Percentiles rank a stretch among this genome's conserved stretches.
These are phyloP conservation scores for Dysidea cf. avara DNA, from an alignment of 37 sponge, comb jelly and placozoan genomes.

Conservation along the genomic window DNA sequence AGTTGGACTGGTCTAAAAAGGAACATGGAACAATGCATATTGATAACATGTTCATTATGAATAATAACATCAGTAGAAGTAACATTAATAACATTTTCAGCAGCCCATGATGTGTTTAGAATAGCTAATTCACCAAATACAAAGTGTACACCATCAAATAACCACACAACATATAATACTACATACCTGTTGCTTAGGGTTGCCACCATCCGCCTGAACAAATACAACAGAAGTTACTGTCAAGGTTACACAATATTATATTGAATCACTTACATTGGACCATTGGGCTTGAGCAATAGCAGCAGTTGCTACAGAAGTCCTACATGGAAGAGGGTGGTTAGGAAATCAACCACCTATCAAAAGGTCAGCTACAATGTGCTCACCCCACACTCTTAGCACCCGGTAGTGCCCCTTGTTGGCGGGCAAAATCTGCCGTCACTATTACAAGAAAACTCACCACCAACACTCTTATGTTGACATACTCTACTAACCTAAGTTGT, in stretches of 20 bases:
- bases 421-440: constrained; percentile 17
- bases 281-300: constrained; percentile 79
- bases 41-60: not conserved
- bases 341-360: not conserved
- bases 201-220: too few relatives aligned
- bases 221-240: too few relatives aligned
- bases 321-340: not conserved
- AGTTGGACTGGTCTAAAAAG: not conserved
- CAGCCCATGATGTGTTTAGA: not conserved
- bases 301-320: constrained; percentile 41
- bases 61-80: not conserved
- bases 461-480: not conserved
- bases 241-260: too few relatives aligned
- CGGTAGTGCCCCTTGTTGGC: constrained; percentile 11
- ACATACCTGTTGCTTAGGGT: constrained; percentile 6
- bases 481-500: not conserved
- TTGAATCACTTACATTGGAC: constrained; percentile 45
- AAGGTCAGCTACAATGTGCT: not conserved
- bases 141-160: not conserved
- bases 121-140: not conserved
- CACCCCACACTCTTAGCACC: too few relatives aligned
- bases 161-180: not conserved
- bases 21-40: not conserved
- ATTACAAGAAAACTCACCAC: not conserved
- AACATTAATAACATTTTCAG: not conserved